Percentiles rank a stretch among this genome's conserved stretches.
Evolutionary conservation across 2,113 vertebrate genomes (phyloP).

Genomic region (Sitta europaea): DNA sequence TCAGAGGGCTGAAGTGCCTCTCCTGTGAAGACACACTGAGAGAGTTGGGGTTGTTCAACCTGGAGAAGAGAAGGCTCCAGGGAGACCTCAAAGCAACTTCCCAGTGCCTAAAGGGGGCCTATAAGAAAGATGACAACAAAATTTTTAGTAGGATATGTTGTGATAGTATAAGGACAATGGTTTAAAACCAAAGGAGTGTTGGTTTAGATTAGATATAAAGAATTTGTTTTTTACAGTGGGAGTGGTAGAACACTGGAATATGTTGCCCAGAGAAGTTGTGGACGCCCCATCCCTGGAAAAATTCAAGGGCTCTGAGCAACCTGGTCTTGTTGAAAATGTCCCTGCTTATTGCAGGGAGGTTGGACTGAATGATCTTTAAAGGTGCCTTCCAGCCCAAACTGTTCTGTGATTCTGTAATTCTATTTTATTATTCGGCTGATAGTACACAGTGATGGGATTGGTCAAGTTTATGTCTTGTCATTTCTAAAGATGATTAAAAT

Average conservation of each 20-base stretch:
- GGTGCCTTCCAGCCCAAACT: not conserved
- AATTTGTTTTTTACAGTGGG: not conserved
- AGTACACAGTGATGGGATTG: not conserved
- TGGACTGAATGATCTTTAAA: not conserved
- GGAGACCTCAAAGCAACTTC: not conserved
- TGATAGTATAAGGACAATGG: not conserved
- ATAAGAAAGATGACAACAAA: not conserved
- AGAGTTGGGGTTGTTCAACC: not conserved
- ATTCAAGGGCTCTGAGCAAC: not conserved
- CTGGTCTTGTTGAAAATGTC: not conserved
- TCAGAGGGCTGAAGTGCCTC: not conserved
- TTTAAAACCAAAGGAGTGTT: not conserved
- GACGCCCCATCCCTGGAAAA: not conserved
- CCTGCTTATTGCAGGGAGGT: not conserved
- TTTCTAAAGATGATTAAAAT: not conserved
- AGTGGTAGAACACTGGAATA: not conserved
- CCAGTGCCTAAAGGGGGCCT: not conserved
- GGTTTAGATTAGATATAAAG: not conserved
- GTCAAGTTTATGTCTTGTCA: not conserved
- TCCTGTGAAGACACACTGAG: not conserved
- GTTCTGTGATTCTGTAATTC: not conserved
- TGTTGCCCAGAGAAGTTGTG: not conserved
- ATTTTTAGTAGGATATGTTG: not conserved
- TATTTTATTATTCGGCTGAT: not conserved
- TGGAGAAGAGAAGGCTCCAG: not conserved